These are phyloP conservation scores for Melinaea marsaeus DNA, from an alignment of 2,888 invertebrate species.

Conservation along the genomic window DNA sequence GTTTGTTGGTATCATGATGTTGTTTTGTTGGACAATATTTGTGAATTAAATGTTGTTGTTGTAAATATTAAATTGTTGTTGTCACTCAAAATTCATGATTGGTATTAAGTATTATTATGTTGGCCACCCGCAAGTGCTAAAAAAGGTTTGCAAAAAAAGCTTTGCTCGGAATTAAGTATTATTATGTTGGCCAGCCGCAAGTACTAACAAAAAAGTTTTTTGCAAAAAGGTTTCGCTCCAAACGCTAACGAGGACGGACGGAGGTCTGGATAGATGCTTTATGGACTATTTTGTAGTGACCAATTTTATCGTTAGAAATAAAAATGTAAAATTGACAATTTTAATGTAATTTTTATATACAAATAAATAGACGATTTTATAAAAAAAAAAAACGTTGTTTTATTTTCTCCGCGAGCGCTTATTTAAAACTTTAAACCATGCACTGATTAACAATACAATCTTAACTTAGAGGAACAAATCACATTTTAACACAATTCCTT, in stretches of 20 bases:
- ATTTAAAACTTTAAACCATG: constrained; percentile 24
- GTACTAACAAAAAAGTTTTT: no score
- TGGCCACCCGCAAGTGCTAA: no score
- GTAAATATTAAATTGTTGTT: constrained; percentile 29
- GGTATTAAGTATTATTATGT: no score
- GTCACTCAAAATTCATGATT: constrained; percentile 12
- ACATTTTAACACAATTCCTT: constrained; percentile 16
- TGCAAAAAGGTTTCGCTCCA: no score
- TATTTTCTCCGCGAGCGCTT: constrained; percentile 36
- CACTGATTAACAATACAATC: constrained; percentile 20
- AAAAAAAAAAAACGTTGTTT: constrained; percentile 57
- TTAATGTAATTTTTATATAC: constrained; percentile 78
- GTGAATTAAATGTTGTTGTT: constrained; percentile 25
- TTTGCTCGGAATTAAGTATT: no score
- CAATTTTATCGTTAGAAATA: constrained; percentile 73
- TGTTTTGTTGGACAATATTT: constrained; percentile 8
- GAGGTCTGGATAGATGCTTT: constrained; percentile 48
- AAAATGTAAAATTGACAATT: constrained; percentile 76
- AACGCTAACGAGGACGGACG: no score
- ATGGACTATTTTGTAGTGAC: constrained; percentile 77
- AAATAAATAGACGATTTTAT: constrained; percentile 77
- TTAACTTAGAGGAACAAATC: constrained; percentile 30
- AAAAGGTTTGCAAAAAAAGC: no score
- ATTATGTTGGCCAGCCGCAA: no score
- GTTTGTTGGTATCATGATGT: constrained; percentile 6